Conservation (phyloP, 2,888 invertebrate genomes). For the Theodoxus fluviatilis region DNA sequence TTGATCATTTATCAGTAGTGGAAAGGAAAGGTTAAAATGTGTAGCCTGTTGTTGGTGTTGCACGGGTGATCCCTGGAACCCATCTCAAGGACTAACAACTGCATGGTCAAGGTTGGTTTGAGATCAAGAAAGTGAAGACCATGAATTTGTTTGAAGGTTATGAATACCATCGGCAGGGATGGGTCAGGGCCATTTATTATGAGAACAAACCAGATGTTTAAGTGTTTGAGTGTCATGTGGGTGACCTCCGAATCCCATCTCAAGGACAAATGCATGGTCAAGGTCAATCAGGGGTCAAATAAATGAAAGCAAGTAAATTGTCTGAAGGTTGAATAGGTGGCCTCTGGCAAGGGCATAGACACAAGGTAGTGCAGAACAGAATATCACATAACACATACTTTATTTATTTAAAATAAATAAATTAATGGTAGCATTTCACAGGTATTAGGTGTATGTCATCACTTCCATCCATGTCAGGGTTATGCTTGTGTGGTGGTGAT, state of each 20-base stretch:
- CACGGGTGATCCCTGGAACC: constrained; percentile 59
- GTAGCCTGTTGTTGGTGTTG: too few species aligned
- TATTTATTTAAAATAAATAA: too few species aligned
- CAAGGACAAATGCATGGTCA: constrained; percentile 57
- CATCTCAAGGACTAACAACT: constrained; percentile 65
- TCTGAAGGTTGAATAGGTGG: too few species aligned
- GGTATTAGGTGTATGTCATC: background rate
- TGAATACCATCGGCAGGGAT: too few species aligned
- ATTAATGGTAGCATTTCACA: background rate
- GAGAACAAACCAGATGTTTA: too few species aligned
- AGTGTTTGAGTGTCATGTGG: too few species aligned
- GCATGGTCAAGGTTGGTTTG: constrained; percentile 52
- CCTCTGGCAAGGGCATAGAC: too few species aligned
- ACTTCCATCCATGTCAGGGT: background rate
- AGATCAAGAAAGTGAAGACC: background rate
- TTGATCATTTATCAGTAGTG: too few species aligned
- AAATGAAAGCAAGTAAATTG: background rate
- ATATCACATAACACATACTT: too few species aligned
- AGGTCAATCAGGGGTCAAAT: constrained; percentile 40
- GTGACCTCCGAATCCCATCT: constrained; percentile 65
- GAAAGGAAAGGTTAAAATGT: too few species aligned
- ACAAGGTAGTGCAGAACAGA: too few species aligned
- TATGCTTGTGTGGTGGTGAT: background rate
- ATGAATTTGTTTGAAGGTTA: background rate
- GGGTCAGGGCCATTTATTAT: too few species aligned